Base-by-base conservation (phyloP, 1,140 invertebrate genomes). In the Gryon sp. region DNA sequence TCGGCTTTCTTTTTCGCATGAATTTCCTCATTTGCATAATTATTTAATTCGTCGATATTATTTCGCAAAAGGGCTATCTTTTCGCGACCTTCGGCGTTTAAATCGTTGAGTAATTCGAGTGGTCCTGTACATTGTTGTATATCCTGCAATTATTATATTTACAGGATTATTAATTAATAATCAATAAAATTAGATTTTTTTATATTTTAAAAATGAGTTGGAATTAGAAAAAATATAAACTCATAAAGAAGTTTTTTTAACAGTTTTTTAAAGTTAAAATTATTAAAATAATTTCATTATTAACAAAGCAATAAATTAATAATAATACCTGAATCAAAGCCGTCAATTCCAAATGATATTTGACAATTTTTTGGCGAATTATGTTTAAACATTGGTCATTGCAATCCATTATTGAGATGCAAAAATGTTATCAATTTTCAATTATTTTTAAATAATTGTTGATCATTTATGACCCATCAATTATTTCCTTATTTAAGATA, bases 291-390 rank as follows among this genome's bases (percentile, higher is more conserved):
- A 32, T 32, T 32, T 32, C n/a, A n/a, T n/a, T n/a, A n/a, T n/a
- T n/a, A n/a, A n/a, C n/a, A n/a, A 6, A 6, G 32, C 6, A 36
- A 36, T 7, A 36, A 36, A 36, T 7, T 2, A 7, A 28, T 12
- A 34, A 34, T 5, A 53, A 90, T 90, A 94, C 94, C 89, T 95
- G 94, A 78, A 95, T 95, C 36, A 94, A 90, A 28, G 94, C 93
- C 84, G 93, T 94, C 11, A 94, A 86, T 87, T 93, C 90, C 75
- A 95, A 90, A 87, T 93, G 92, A 75, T 92, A 90, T 80, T 93
- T 93, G 16, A 93, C 91, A 48, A 95, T 90, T 76, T 92, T 92
- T 83, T 94, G 90, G 18, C 88, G 84, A 53, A 88, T 76, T 19
- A 81, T 11, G 12, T 86, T 78, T 24, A 85, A 26, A 6, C 45